Conservation (phyloP, 2,113 vertebrate species). For the Apodemus speciosus region DNA sequence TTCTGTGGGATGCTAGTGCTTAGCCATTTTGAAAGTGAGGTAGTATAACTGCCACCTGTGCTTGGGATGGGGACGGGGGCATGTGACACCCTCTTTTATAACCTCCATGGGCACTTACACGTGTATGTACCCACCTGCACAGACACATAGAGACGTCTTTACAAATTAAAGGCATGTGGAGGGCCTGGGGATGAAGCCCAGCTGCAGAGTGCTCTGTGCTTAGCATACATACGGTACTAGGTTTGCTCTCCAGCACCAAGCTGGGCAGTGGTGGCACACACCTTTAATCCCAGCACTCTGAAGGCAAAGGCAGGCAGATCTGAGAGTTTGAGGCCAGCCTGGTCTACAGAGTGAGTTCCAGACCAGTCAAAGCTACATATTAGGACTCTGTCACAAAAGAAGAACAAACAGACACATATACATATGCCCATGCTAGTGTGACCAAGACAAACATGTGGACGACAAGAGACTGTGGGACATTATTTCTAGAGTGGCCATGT, state of each 20-base stretch:
- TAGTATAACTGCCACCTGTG: background rate
- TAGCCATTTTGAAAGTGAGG: background rate
- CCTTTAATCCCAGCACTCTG: background rate
- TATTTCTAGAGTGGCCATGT: background rate
- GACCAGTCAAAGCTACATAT: background rate
- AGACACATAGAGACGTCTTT: background rate
- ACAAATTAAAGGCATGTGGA: background rate
- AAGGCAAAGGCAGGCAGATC: background rate
- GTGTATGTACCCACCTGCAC: too few species aligned
- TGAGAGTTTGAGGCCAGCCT: background rate
- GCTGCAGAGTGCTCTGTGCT: background rate
- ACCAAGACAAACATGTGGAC: slow-evolving; percentile 38
- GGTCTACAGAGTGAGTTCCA: background rate
- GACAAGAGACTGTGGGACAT: background rate
- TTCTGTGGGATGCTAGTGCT: background rate
- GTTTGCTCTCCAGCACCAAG: background rate
- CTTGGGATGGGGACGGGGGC: background rate
- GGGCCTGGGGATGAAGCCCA: background rate
- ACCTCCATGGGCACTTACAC: background rate
- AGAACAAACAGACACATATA: background rate
- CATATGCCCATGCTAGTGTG: background rate
- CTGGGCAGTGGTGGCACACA: background rate
- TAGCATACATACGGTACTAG: background rate
- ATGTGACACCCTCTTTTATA: background rate
- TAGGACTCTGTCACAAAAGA: background rate